phyloP scores from a whole-genome alignment of 2,888 invertebrate genomes.

The Cryptophagus acutangulus region DNA sequence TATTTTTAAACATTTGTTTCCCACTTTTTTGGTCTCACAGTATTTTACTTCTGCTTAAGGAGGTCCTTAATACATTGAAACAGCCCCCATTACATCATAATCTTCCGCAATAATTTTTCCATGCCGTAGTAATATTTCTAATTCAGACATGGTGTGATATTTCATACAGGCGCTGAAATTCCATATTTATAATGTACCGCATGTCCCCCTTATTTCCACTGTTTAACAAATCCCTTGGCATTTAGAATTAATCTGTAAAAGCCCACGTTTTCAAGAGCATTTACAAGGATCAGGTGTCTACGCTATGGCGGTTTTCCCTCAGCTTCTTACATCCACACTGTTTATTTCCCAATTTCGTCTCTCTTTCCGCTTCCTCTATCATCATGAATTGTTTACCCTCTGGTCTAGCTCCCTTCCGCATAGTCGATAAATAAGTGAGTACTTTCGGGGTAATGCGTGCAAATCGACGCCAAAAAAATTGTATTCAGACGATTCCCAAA shows the following conservation, averaged over 20 bases:
- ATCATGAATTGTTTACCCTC: constrained; percentile 16
- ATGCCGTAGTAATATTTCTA: constrained; percentile 25
- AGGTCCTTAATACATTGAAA: constrained; percentile 22
- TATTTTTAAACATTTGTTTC: not conserved
- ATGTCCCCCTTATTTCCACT: constrained; percentile 28
- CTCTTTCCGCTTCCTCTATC: constrained; percentile 14
- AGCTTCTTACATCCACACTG: constrained; percentile 14
- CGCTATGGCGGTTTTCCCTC: constrained; percentile 17
- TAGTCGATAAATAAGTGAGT: constrained; percentile 16
- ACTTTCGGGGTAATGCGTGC: constrained; percentile 13
- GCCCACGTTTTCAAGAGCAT: constrained; percentile 32
- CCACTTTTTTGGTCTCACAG: not conserved
- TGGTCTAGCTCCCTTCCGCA: constrained; percentile 11
- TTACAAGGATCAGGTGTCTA: constrained; percentile 35
- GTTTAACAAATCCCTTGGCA: constrained; percentile 36
- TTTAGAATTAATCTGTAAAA: constrained; percentile 37
- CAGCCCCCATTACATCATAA: constrained; percentile 27
- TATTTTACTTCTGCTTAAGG: constrained; percentile 3
- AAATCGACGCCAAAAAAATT: constrained; percentile 16
- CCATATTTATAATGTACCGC: constrained; percentile 36
- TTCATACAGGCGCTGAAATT: constrained; percentile 38
- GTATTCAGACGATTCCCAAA: too few relatives aligned
- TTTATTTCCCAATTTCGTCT: constrained; percentile 6
- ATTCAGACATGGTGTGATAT: constrained; percentile 39
- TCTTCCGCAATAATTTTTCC: constrained; percentile 25